Percentiles rank a stretch among this genome's conserved stretches.
phyloP scores from a whole-genome alignment of 1,140 invertebrate genomes.

The Ceratosolen solmsi region DNA sequence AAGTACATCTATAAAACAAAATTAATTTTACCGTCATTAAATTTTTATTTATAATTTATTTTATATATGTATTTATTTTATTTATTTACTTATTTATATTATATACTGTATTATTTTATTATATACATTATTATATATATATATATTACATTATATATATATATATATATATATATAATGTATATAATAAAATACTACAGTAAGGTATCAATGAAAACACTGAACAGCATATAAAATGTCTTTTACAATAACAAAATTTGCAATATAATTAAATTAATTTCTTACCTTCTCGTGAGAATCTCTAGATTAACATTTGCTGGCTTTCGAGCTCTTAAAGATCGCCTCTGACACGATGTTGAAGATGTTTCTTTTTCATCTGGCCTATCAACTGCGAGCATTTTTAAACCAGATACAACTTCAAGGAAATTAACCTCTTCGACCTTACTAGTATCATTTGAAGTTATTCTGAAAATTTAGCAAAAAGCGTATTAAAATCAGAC shows the following conservation, averaged over 20 bases:
- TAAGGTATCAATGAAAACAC: too few relatives aligned
- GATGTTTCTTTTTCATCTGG: slow-evolving; percentile 34
- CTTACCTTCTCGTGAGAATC: slow-evolving; percentile 64
- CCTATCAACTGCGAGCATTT: slow-evolving; percentile 63
- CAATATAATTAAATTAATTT: slow-evolving; percentile 7
- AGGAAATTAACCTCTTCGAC: slow-evolving; percentile 60
- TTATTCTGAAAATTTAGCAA: slow-evolving; percentile 22
- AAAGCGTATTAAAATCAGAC: slow-evolving; percentile 16
- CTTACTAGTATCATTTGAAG: background rate
- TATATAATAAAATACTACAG: too few relatives aligned
- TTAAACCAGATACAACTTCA: slow-evolving; percentile 63
- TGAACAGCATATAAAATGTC: background rate
- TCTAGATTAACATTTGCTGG: slow-evolving; percentile 49
- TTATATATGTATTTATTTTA: too few relatives aligned
- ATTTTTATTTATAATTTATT: background rate
- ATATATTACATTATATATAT: too few relatives aligned
- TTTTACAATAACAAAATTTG: too few relatives aligned
- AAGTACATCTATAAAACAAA: slow-evolving; percentile 59
- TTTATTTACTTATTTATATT: background rate
- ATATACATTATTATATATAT: too few relatives aligned
- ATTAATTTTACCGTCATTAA: background rate
- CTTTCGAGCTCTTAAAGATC: slow-evolving; percentile 56
- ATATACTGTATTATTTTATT: background rate
- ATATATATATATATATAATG: too few relatives aligned
- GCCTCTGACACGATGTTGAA: slow-evolving; percentile 35